Evolutionary conservation across 2,888 invertebrate species (phyloP).

Genomic region (Perithous albicinctus): DNA sequence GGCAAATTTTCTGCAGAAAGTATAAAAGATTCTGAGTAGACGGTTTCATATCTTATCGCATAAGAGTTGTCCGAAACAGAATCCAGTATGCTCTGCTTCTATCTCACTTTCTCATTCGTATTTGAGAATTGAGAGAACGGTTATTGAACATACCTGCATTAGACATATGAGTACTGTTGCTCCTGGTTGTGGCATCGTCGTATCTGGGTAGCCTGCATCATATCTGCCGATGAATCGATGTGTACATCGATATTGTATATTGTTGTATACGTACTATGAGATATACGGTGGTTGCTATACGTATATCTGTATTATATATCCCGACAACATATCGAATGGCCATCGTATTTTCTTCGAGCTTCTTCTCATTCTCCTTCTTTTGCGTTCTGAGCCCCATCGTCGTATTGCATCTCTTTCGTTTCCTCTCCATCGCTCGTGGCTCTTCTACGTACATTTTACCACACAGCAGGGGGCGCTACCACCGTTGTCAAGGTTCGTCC

Average conservation of each 20-base stretch:
- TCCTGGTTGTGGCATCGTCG: slow-evolving; percentile 23
- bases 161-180: slow-evolving; percentile 19
- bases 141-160: slow-evolving; percentile 10
- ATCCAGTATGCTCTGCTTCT: slow-evolving; percentile 14
- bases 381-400: background rate
- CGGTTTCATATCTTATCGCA: slow-evolving; percentile 80
- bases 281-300: slow-evolving; percentile 47
- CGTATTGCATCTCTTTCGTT: slow-evolving; percentile 27
- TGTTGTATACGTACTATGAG: background rate
- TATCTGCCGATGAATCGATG: slow-evolving; percentile 31
- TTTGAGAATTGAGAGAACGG: slow-evolving; percentile 2
- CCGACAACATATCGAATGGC: slow-evolving; percentile 73
- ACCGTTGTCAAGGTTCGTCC: slow-evolving; percentile 14
- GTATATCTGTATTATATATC: slow-evolving; percentile 56
- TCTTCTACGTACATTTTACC: slow-evolving; percentile 34
- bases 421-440: slow-evolving; percentile 28
- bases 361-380: slow-evolving; percentile 37
- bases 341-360: slow-evolving; percentile 71
- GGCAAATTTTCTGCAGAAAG: slow-evolving; percentile 28
- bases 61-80: slow-evolving; percentile 81
- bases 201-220: slow-evolving; percentile 10
- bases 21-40: slow-evolving; percentile 40
- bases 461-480: slow-evolving; percentile 43
- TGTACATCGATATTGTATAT: slow-evolving; percentile 32
- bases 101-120: slow-evolving; percentile 22